Conservation (phyloP, 2,888 invertebrate genomes). For the Ommatoiulus sabulosus region DNA sequence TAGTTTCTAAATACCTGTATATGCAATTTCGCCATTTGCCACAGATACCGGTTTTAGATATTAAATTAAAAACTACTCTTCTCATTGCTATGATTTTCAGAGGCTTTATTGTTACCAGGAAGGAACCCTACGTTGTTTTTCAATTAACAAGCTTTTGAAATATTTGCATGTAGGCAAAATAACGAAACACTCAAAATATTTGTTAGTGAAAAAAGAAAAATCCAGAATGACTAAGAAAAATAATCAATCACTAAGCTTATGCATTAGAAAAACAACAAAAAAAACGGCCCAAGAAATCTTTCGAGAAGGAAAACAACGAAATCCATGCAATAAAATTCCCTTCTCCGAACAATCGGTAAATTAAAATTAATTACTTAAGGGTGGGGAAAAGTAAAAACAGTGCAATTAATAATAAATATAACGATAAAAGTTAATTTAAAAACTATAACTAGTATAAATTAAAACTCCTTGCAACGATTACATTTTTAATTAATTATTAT, state of each 20-base stretch:
- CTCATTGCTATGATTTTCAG: background rate
- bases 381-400: conserved; percentile 30
- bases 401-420: conserved; percentile 32
- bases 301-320: background rate
- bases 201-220: conserved; percentile 14
- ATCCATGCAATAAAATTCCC: conserved; percentile 36
- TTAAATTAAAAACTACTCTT: background rate
- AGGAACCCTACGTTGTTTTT: background rate
- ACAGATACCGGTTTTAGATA: background rate
- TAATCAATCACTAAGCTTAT: conserved; percentile 26
- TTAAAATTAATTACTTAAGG: background rate
- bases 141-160: background rate
- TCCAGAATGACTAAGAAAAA: conserved; percentile 33
- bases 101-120: conserved; percentile 1
- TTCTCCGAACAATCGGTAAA: background rate
- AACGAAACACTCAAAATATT: conserved; percentile 5
- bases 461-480: conserved; percentile 37
- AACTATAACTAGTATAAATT: conserved; percentile 32
- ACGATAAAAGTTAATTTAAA: conserved; percentile 10
- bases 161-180: background rate
- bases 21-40: background rate
- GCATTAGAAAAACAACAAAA: conserved; percentile 40
- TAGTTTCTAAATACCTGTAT: background rate
- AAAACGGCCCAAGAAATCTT: conserved; percentile 11
- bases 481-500: conserved; percentile 33